A percentile compares a stretch with the other conserved stretches of the same genome.
Evolutionary conservation across 37 sponge, comb jelly and placozoan species (phyloP).

Genomic region (Corticium candelabrum): DNA sequence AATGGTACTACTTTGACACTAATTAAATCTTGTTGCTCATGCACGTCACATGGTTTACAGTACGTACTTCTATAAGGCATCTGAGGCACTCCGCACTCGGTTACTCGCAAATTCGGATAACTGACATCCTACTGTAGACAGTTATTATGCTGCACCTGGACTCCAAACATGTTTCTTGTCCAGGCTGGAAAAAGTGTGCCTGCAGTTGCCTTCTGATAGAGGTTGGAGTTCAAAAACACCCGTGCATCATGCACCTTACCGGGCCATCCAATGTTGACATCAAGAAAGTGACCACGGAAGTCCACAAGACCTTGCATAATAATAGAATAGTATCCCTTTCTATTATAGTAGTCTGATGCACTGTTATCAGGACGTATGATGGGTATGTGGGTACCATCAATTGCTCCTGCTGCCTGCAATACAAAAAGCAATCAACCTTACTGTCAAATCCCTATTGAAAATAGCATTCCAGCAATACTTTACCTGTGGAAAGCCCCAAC

Average conservation of each 20-base stretch:
- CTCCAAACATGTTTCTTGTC: slow-evolving; percentile 3
- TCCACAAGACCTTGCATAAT: slow-evolving; percentile 26
- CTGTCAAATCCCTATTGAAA: too few species aligned
- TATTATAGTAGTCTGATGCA: slow-evolving; percentile 28
- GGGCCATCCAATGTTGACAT: slow-evolving; percentile 13
- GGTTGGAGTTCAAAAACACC: slow-evolving; percentile 20
- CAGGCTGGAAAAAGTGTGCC: slow-evolving; percentile 17
- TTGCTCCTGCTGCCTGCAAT: slow-evolving; percentile 25
- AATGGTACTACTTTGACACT: too few species aligned
- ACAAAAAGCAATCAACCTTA: too few species aligned
- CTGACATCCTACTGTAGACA: too few species aligned
- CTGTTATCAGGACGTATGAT: slow-evolving; percentile 15
- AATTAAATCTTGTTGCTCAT: too few species aligned
- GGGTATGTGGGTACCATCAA: slow-evolving; percentile 33
- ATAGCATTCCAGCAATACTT: too few species aligned
- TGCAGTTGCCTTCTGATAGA: slow-evolving; percentile 7
- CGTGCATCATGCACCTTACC: slow-evolving; percentile 28
- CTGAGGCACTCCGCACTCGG: too few species aligned
- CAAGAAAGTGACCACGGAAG: background rate
- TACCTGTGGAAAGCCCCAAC: slow-evolving; percentile 6
- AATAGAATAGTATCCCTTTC: slow-evolving; percentile 27
- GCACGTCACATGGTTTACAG: too few species aligned
- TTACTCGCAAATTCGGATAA: too few species aligned
- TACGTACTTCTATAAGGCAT: too few species aligned
- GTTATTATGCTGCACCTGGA: too few species aligned